A percentile compares a stretch with the other conserved stretches of the same genome.
These are phyloP conservation scores for Nephila pilipes DNA, from an alignment of 1,140 invertebrate genomes.

Conservation along the genomic window DNA sequence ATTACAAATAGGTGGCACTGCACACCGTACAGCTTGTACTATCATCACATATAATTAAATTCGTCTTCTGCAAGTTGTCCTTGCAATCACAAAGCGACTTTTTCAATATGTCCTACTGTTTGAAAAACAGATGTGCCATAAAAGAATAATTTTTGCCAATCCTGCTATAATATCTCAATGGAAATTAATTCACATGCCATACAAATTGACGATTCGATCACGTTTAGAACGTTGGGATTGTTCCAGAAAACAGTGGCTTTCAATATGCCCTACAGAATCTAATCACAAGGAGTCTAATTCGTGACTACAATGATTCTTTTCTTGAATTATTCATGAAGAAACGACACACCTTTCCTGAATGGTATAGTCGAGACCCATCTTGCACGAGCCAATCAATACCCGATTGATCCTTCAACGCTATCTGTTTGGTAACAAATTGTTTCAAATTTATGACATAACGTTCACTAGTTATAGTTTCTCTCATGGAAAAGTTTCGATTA, in stretches of 20 bases:
- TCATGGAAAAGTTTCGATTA: constrained; percentile 52
- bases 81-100: constrained; percentile 6
- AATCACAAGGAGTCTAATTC: constrained; percentile 65
- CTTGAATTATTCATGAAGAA: too few species aligned
- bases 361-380: too few species aligned
- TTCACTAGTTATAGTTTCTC: constrained; percentile 43
- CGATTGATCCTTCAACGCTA: not conserved
- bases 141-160: not conserved
- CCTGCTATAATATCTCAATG: too few species aligned
- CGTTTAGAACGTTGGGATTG: constrained; percentile 5
- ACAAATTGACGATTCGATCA: constrained; percentile 6
- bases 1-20: not conserved
- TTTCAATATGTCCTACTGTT: too few species aligned
- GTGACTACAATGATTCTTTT: constrained; percentile 74
- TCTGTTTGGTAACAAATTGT: too few species aligned
- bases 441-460: constrained; percentile 44
- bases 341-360: too few species aligned
- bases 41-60: not conserved
- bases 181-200: not conserved
- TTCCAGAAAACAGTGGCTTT: constrained; percentile 75
- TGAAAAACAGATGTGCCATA: not conserved
- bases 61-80: not conserved
- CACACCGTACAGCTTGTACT: too few species aligned
- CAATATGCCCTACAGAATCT: constrained; percentile 73
- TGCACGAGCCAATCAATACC: not conserved